Conservation (phyloP, 1,140 invertebrate genomes). For the Drosophila erecta region DNA sequence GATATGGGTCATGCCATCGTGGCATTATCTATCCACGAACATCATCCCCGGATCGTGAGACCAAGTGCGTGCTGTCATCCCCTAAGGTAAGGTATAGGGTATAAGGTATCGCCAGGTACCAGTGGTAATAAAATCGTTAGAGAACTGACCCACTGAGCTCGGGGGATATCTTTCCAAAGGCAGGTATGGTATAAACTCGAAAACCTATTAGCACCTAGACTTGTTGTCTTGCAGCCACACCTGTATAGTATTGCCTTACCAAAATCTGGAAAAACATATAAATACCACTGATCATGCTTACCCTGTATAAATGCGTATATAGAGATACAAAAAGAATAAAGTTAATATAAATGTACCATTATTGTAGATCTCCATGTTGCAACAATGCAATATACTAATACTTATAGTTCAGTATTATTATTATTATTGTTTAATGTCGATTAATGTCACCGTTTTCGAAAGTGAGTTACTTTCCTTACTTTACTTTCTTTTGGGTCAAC, state of each 20-base stretch:
- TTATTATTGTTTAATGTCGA: background rate
- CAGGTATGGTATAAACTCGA: background rate
- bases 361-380: no score
- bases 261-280: background rate
- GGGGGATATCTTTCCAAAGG: background rate
- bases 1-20: conserved; percentile 27
- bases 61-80: conserved; percentile 33
- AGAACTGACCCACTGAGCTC: conserved; percentile 5
- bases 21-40: conserved; percentile 15
- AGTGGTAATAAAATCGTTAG: conserved; percentile 8
- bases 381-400: no score
- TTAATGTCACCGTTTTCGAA: no score
- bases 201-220: background rate
- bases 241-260: background rate
- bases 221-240: background rate
- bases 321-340: no score
- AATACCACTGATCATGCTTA: no score
- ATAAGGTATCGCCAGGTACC: conserved; percentile 6
- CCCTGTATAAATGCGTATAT: no score
- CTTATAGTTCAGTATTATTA: no score
- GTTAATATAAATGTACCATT: no score
- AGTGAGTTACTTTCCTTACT: no score
- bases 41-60: conserved; percentile 31
- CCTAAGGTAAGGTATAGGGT: conserved; percentile 7
- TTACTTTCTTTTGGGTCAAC: background rate